Evolutionary conservation across 2,113 vertebrate species (phyloP).

Genomic region (Charina bottae): DNA sequence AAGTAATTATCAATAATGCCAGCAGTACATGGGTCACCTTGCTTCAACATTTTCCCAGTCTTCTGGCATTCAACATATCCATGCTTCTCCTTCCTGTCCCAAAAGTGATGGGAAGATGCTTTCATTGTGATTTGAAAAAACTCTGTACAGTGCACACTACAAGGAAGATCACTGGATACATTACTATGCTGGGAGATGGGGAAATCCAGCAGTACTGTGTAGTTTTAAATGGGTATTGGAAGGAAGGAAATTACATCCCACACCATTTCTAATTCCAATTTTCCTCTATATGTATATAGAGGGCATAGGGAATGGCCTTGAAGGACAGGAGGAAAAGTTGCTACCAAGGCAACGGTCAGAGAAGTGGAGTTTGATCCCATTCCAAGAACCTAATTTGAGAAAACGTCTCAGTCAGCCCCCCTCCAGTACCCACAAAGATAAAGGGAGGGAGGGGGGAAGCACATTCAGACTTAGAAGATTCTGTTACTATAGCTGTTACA

Average conservation of each 20-base stretch:
- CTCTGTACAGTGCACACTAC: neutral
- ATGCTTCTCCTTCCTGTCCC: too few relatives aligned
- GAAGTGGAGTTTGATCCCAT: neutral
- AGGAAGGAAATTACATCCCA: neutral
- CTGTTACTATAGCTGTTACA: neutral
- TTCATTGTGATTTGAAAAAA: neutral
- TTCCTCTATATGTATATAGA: neutral
- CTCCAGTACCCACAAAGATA: neutral
- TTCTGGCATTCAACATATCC: neutral
- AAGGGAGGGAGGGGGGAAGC: neutral
- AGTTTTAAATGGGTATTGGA: neutral
- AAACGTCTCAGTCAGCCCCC: neutral
- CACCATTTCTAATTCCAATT: constrained; percentile 3
- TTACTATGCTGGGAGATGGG: neutral
- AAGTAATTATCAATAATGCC: too few relatives aligned
- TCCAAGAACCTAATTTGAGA: neutral
- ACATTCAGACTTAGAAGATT: neutral
- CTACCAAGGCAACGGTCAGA: neutral
- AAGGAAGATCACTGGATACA: neutral
- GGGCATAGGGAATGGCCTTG: neutral
- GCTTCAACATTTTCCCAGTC: too few relatives aligned
- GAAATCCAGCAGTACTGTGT: neutral
- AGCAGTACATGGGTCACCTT: too few relatives aligned
- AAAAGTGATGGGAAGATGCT: neutral
- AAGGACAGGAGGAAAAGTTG: neutral